Conservation (phyloP, 2,113 vertebrate species). For the Anguilla japonica region DNA sequence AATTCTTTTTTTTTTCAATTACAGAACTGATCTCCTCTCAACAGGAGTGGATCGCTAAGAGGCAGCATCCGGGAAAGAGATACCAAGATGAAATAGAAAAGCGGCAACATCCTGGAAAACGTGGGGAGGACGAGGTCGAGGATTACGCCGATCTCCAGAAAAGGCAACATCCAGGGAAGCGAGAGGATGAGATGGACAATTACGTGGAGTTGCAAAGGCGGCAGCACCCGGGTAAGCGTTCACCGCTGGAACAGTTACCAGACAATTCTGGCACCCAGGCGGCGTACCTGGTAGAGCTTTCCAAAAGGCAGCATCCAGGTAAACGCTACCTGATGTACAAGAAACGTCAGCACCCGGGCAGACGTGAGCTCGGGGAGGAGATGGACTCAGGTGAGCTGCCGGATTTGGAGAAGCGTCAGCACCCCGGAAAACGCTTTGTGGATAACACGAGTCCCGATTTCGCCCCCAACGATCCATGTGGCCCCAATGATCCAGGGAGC, state of each 20-base stretch:
- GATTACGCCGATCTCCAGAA: constrained; percentile 57
- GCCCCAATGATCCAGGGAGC: constrained; percentile 59
- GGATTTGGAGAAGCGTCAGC: constrained; percentile 77
- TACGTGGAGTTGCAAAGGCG: constrained; percentile 66
- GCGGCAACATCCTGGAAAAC: constrained; percentile 82
- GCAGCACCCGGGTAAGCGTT: constrained; percentile 79
- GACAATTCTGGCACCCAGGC: constrained; percentile 54
- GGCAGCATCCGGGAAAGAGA: constrained; percentile 77
- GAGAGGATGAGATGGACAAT: constrained; percentile 63
- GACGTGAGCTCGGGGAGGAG: constrained; percentile 59
- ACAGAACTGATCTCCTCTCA: constrained; percentile 67
- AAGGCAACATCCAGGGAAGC: constrained; percentile 76
- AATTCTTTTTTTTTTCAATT: neutral
- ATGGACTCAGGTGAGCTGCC: constrained; percentile 50
- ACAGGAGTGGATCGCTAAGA: constrained; percentile 72
- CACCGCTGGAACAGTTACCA: constrained; percentile 49
- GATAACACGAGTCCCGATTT: constrained; percentile 64
- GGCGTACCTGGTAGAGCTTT: constrained; percentile 60
- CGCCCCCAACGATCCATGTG: constrained; percentile 66
- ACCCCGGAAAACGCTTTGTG: constrained; percentile 77
- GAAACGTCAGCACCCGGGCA: constrained; percentile 76
- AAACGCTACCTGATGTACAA: constrained; percentile 69
- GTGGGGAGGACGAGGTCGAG: constrained; percentile 60
- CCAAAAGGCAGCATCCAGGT: constrained; percentile 81
- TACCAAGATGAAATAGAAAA: constrained; percentile 68